Conservation (phyloP, 64 coral and sea anemone genomes). For the Montipora efflorescens region DNA sequence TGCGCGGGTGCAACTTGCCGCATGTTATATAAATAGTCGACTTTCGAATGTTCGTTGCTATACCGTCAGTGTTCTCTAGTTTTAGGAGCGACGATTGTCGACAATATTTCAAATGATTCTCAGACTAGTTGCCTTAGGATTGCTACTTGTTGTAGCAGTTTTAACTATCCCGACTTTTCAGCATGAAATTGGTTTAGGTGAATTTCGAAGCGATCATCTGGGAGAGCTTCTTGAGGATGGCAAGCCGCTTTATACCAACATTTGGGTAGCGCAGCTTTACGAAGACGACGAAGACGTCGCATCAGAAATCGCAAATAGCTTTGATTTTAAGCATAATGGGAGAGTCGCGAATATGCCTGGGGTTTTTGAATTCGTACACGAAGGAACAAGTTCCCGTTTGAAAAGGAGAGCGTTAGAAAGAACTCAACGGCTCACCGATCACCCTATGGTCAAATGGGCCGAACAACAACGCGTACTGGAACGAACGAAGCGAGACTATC, state of each 20-base stretch:
- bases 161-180: constrained; percentile 14
- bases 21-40: neutral
- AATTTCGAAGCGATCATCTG: constrained; percentile 30
- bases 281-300: constrained; percentile 68
- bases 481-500: constrained; percentile 68
- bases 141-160: constrained; percentile 48
- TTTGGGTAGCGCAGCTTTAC: constrained; percentile 81
- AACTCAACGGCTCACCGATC: constrained; percentile 58
- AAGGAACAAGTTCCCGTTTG: constrained; percentile 56
- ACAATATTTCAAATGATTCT: constrained; percentile 50
- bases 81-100: neutral
- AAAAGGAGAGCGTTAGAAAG: constrained; percentile 44
- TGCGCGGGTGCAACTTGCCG: neutral
- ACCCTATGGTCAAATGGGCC: constrained; percentile 79
- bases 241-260: constrained; percentile 45
- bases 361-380: constrained; percentile 82
- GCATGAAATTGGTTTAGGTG: constrained; percentile 20
- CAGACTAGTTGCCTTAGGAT: constrained; percentile 45
- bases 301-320: constrained; percentile 77
- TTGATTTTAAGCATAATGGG: constrained; percentile 79
- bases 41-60: neutral
- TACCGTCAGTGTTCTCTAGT: neutral
- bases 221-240: constrained; percentile 50
- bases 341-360: constrained; percentile 71
- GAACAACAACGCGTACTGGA: constrained; percentile 79